Evolutionary conservation across 2,888 invertebrate species (phyloP), one percentile per base, ranked within the genome.

Genomic region (Gortyna flavago): DNA sequence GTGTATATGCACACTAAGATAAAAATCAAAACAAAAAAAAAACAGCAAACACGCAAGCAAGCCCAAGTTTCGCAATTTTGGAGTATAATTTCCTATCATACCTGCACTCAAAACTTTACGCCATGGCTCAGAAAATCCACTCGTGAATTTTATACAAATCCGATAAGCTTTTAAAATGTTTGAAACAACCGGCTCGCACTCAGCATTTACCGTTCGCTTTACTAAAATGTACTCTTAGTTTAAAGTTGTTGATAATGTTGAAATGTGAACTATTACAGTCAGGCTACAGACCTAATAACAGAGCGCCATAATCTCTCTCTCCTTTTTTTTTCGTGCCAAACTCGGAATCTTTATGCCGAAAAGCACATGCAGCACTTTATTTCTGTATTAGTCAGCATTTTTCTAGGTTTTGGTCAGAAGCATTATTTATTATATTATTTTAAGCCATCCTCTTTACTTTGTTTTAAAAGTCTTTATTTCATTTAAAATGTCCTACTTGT

Each of bases 151-250:
- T 67, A 86, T 65, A 59, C 69, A 84, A 86, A 86, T 82, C 84
- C 75, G 72, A 64, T 78, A 85, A 86, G 86, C 85, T 77, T 86
- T 86, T 86, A 80, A 84, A 86, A 84, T 65, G 84, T 81, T 84
- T 79, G 70, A 80, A 79, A 82, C 84, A 82, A 79, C 75, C 44
- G 65, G 51, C 62, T 84, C 59, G 69, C 77, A 69, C 66, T 79
- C 44, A 71, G 54, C 41, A 64, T 79, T 82, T 73, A 84, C 25
- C 61, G 59, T 76, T 62, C 38, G 57, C 61, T 64, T 76, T 67
- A 41, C 44, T 68, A 70, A 67, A 74, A 81, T 73, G 68, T 44
- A 69, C 68, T 62, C 51, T 29, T 54, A 61, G 62, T 70, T 73
- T 54, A 48, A 32, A 73, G 38, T 72, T 76, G 16, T 44, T 8